Evolutionary conservation across 2,888 invertebrate species (phyloP).

Genomic region (Clitarchus hookeri): DNA sequence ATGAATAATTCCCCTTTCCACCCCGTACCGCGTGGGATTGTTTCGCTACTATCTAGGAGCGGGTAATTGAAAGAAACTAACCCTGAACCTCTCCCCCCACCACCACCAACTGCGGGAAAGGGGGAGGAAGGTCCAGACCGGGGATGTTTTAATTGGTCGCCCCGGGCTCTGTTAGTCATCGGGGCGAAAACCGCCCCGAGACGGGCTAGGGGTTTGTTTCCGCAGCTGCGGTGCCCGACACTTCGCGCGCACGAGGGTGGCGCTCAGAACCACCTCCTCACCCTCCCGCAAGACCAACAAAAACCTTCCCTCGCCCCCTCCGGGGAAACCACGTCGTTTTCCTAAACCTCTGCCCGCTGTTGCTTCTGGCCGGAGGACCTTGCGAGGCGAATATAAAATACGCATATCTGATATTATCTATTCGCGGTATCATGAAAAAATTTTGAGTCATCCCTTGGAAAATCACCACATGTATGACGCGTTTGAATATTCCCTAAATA

Average conservation of each 20-base stretch:
- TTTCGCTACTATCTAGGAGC: background rate
- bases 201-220: background rate
- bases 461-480: too few relatives aligned
- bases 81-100: background rate
- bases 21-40: background rate
- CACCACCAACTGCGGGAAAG: background rate
- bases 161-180: background rate
- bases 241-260: background rate
- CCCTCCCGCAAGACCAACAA: background rate
- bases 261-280: background rate
- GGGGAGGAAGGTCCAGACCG: background rate
- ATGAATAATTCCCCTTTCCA: background rate
- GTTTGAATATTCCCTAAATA: too few relatives aligned
- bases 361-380: too few relatives aligned
- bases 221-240: background rate
- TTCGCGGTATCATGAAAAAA: too few relatives aligned
- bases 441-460: too few relatives aligned
- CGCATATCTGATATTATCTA: too few relatives aligned
- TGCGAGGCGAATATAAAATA: too few relatives aligned
- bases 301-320: too few relatives aligned
- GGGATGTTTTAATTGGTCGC: constrained; percentile 14
- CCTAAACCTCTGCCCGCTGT: too few relatives aligned
- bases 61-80: background rate
- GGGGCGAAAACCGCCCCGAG: background rate
- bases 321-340: too few relatives aligned